Percentiles rank a stretch among this genome's conserved stretches.
Evolutionary conservation across 1,140 invertebrate genomes (phyloP).

Genomic region (Halesus radiatus): DNA sequence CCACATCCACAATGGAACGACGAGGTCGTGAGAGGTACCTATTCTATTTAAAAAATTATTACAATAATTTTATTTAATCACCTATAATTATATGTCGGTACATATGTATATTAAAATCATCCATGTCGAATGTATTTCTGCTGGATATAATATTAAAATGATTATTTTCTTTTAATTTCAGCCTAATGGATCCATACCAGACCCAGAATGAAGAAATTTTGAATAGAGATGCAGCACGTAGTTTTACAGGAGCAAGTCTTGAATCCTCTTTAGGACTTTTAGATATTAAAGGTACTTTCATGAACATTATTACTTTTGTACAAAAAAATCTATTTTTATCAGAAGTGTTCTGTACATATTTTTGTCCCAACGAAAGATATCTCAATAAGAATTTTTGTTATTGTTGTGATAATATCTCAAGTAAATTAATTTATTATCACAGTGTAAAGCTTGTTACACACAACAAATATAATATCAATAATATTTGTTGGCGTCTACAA

Average conservation of each 20-base stretch:
- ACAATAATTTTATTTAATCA: no score
- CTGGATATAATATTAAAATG: no score
- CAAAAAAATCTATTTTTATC: neutral
- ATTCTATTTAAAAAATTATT: neutral
- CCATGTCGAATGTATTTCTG: no score
- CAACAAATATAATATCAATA: no score
- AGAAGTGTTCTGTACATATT: no score
- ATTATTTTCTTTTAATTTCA: slow-evolving; percentile 11
- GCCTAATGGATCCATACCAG: slow-evolving; percentile 47
- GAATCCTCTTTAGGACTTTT: slow-evolving; percentile 54
- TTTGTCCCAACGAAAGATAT: no score
- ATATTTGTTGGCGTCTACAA: no score
- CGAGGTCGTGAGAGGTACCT: slow-evolving; percentile 43
- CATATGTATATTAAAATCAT: no score
- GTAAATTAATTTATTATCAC: neutral
- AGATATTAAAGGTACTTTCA: slow-evolving; percentile 32
- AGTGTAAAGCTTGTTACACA: no score
- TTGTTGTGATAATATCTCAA: neutral
- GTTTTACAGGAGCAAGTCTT: slow-evolving; percentile 17
- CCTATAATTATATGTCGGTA: no score
- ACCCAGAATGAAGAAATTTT: slow-evolving; percentile 27
- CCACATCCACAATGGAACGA: slow-evolving; percentile 52
- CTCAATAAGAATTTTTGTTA: no score
- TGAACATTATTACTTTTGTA: no score
- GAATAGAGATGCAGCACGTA: slow-evolving; percentile 19